Evolutionary conservation across 1,140 invertebrate species (phyloP), one percentile per base, ranked within the genome.

Genomic region (Lithobius niger): DNA sequence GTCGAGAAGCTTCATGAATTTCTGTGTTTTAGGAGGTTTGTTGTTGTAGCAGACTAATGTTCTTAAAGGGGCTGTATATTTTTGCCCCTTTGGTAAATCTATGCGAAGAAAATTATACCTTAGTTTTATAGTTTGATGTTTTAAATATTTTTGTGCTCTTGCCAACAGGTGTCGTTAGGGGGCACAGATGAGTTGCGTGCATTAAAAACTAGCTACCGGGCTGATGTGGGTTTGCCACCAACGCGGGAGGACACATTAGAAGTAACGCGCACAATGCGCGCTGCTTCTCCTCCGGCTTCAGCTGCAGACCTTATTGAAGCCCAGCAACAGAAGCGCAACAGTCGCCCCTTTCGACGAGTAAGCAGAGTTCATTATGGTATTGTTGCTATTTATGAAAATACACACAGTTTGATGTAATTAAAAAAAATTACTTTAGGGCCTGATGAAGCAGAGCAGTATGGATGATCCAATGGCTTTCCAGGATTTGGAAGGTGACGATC

Each of bases 371-470:
- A 59, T 59, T 25, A 22, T 18, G 22, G 22, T 15, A 15, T 18
- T 19, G 10, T 47, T 10, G 15, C 13, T 24, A 21, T n/a, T n/a
- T n/a, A n/a, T n/a, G n/a, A 36, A 36, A n/a, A n/a, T 10, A 36
- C 6, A 36, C 31, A 36, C 6, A 36, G 13, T 21, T 15, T 22
- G 42, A 36, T 18, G 44, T 15, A 1, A 51, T 54, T 40, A 15
- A 18, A 3, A 36, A 52, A 22, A 22, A 28, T 57, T 40, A 25
- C n/a, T 40, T 16, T 56, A 24, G 48, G 27, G 21, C 66, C 79
- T 94, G 61, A 85, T 88, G 68, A 97, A 97, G 70, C 93, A 97
- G 78, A 90, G 83, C 61, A 93, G 89, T 58, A 73, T 96, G 44
- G 90, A 95, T 72, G 91, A 95, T 67, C 73, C 81, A 54, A 77